Conservation (phyloP, 2,113 vertebrate species). For the Elephas maximus region DNA sequence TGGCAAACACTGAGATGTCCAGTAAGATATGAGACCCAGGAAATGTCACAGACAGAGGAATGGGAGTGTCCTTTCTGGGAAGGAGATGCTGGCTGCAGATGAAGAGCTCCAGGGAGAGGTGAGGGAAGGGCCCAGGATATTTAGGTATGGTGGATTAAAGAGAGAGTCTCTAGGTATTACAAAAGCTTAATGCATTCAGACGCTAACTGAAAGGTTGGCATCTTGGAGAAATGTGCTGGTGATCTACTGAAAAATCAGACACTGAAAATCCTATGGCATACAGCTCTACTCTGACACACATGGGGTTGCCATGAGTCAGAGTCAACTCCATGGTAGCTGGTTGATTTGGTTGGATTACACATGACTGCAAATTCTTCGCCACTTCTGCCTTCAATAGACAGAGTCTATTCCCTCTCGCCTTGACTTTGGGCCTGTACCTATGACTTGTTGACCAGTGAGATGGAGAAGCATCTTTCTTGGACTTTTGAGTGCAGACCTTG, state of each 20-base stretch:
- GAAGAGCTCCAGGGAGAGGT: background rate
- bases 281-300: background rate
- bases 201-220: background rate
- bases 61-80: rapidly evolving
- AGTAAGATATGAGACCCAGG: background rate
- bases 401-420: background rate
- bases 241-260: background rate
- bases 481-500: background rate
- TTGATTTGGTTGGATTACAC: background rate
- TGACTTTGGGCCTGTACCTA: background rate
- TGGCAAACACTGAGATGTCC: background rate
- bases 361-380: background rate
- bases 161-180: background rate
- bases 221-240: background rate
- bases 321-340: background rate
- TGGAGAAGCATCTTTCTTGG: background rate
- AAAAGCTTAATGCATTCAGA: background rate
- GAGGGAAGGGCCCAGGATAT: background rate
- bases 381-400: background rate
- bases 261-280: background rate
- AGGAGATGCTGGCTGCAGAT: too few species aligned
- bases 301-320: background rate
- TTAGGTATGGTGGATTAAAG: background rate
- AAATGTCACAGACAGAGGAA: background rate
- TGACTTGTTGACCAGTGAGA: background rate